phyloP scores from a whole-genome alignment of 2,113 vertebrate genomes.

The Thunnus maccoyii region DNA sequence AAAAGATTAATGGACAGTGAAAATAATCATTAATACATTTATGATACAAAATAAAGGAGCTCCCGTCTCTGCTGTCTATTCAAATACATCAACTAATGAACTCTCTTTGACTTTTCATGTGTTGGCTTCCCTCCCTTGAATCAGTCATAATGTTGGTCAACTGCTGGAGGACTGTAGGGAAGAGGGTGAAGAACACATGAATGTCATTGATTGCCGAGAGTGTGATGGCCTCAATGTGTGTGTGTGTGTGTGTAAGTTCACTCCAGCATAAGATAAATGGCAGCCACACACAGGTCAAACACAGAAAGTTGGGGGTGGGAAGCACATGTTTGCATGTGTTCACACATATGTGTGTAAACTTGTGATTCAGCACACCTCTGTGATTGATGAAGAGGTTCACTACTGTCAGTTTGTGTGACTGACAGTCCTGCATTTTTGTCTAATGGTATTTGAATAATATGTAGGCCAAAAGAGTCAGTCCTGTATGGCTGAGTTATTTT shows the following conservation, averaged over 20 bases:
- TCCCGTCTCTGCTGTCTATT: neutral
- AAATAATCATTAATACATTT: no score
- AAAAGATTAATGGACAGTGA: no score
- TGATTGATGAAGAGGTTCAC: conserved; percentile 32
- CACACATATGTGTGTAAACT: neutral
- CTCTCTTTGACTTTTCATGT: conserved; percentile 1
- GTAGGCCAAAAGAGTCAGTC: conserved; percentile 8
- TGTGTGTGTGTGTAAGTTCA: conserved; percentile 20
- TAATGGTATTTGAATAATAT: conserved; percentile 22
- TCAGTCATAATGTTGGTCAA: conserved; percentile 18
- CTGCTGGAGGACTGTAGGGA: conserved; percentile 12
- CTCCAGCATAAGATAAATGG: conserved; percentile 41
- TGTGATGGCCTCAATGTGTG: conserved; percentile 19
- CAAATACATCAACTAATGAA: neutral
- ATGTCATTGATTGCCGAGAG: conserved; percentile 29
- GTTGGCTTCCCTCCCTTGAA: conserved; percentile 7
- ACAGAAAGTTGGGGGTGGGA: neutral
- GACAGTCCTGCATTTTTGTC: neutral
- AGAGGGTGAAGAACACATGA: conserved; percentile 20
- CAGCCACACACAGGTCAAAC: conserved; percentile 11
- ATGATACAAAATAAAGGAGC: neutral
- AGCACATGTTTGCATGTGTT: conserved; percentile 36
- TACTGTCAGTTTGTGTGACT: neutral
- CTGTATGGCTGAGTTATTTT: conserved; percentile 10
- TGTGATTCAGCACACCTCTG: conserved; percentile 16